phyloP scores from a whole-genome alignment of 2,797 vertebrate species.

The Eulemur mongoz region DNA sequence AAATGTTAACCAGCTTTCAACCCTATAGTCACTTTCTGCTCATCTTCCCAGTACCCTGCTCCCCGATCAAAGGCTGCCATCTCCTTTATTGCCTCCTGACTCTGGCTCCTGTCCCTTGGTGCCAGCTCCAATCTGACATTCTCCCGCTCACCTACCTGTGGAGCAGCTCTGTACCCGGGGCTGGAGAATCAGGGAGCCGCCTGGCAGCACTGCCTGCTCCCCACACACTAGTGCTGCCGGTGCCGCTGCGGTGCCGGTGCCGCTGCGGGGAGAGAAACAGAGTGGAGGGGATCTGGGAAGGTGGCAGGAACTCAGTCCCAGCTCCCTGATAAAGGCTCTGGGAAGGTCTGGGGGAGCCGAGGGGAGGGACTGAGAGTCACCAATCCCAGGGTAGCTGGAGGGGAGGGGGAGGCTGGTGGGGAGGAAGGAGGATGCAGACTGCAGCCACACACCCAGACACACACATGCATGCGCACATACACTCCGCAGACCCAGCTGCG shows the following conservation, averaged over 20 bases:
- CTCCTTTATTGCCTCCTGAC: not conserved
- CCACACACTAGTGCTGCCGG: not conserved
- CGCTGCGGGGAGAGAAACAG: not conserved
- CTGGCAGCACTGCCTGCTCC: not conserved
- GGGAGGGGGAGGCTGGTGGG: conserved; percentile 12
- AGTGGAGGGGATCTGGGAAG: conserved; percentile 47
- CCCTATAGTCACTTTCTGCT: not conserved
- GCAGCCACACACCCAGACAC: conserved; percentile 26
- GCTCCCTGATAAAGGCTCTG: conserved; percentile 76
- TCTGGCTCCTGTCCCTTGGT: not conserved
- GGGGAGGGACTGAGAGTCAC: conserved; percentile 77
- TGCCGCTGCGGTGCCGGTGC: not conserved
- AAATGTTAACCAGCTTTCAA: not conserved
- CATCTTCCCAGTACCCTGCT: not conserved
- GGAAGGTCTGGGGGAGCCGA: conserved; percentile 72
- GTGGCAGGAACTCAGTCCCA: conserved; percentile 51
- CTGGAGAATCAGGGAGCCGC: not conserved
- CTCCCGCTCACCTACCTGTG: conserved; percentile 67
- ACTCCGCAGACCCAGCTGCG: not conserved
- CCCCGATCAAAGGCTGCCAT: not conserved
- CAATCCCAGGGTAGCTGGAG: conserved; percentile 76
- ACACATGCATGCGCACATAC: not conserved
- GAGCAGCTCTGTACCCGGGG: conserved; percentile 37
- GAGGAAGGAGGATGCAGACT: conserved; percentile 14
- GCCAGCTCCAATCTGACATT: not conserved